A percentile compares a stretch with the other conserved stretches of the same genome.
These are phyloP conservation scores for Lethrus apterus DNA, from an alignment of 1,140 invertebrate species.

Conservation along the genomic window DNA sequence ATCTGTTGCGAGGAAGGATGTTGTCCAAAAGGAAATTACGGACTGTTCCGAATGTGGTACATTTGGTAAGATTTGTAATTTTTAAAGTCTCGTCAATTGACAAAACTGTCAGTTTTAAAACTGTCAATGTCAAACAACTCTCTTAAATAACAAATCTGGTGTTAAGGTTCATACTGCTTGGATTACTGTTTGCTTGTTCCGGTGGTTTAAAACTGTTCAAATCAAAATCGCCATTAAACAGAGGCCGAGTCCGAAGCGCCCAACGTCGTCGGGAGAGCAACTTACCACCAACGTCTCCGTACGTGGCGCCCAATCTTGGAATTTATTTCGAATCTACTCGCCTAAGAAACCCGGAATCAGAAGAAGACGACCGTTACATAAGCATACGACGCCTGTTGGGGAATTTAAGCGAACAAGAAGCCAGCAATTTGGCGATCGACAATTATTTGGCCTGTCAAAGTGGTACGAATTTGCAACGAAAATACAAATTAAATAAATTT, in stretches of 20 bases:
- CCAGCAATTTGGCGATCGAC: conserved; percentile 7
- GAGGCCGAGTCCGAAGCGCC: neutral
- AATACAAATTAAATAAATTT: conserved; percentile 1
- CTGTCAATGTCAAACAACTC: too few species aligned
- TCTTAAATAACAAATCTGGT: too few species aligned
- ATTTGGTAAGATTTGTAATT: conserved; percentile 21
- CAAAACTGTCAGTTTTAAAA: too few species aligned
- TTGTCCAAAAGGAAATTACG: conserved; percentile 2
- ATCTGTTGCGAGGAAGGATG: conserved; percentile 17
- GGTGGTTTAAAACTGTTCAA: conserved; percentile 13
- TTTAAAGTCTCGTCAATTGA: too few species aligned
- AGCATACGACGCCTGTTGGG: conserved; percentile 2
- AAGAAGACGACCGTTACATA: neutral
- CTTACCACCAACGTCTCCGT: too few species aligned
- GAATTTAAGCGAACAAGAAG: neutral
- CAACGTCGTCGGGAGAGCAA: neutral
- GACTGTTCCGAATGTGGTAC: conserved; percentile 15
- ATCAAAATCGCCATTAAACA: neutral
- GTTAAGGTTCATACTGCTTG: conserved; percentile 5
- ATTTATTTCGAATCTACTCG: conserved; percentile 9
- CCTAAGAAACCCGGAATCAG: neutral
- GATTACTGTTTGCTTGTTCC: conserved; percentile 11
- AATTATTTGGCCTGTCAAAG: conserved; percentile 6
- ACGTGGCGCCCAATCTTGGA: too few species aligned
- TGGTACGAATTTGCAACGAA: neutral